Evolutionary conservation across 2,888 invertebrate species (phyloP).

Genomic region (Anarsia innoxiella): DNA sequence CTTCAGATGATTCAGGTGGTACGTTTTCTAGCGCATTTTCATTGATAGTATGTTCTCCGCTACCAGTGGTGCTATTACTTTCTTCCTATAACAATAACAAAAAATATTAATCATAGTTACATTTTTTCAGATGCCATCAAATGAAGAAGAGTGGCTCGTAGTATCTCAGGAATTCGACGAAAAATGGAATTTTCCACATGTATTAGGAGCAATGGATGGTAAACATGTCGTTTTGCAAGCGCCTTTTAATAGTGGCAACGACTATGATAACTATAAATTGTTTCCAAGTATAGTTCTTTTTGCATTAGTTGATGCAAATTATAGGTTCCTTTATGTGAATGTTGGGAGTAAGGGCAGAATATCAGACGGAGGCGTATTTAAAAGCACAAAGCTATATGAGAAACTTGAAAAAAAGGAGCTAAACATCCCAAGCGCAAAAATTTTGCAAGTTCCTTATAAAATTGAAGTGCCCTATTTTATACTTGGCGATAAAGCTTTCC

Average conservation of each 20-base stretch:
- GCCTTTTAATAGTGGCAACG: constrained; percentile 4
- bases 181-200: constrained; percentile 2
- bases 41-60: constrained; percentile 10
- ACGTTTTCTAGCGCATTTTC: constrained; percentile 13
- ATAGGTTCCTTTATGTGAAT: constrained; percentile 24
- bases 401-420: not conserved
- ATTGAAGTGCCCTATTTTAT: constrained; percentile 19
- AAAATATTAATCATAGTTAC: constrained; percentile 5
- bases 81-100: constrained; percentile 5
- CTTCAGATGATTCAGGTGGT: not conserved
- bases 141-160: not conserved
- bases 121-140: not conserved
- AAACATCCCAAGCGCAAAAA: not conserved
- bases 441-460: constrained; percentile 23
- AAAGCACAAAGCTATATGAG: not conserved
- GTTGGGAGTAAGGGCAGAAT: constrained; percentile 16
- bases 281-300: constrained; percentile 27
- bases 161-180: not conserved
- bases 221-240: constrained; percentile 7
- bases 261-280: constrained; percentile 10
- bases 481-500: constrained; percentile 20
- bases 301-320: constrained; percentile 30
- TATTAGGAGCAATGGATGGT: constrained; percentile 7
- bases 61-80: constrained; percentile 12
- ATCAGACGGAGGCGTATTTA: constrained; percentile 2